Base-by-base conservation (phyloP, 2,113 vertebrate species). In the Lophura nycthemera region DNA sequence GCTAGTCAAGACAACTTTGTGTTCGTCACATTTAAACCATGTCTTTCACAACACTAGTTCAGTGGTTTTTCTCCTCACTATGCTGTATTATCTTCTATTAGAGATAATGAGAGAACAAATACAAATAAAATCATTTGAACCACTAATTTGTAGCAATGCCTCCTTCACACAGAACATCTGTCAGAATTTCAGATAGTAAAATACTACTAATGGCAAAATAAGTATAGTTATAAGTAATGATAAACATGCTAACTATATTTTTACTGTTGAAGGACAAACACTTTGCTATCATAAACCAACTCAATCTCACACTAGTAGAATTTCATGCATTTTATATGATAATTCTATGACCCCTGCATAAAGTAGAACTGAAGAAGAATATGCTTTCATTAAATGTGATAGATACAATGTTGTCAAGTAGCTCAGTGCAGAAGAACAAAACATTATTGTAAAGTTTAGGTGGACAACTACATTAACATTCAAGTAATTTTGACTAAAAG, bases 41-140 rank as follows among this genome's bases (percentile, higher is more conserved):
- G 29, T 92, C 11, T 84, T 81, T 88, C 48, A 60, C 22, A 92
- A 74, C 16, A 56, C 2, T 34, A 45, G 8, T 61, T 86, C 57
- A 92, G 88, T 9, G 43, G 40, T 40, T 2, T 15, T 82, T 74
- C n/a, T 3, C 30, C 24, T 22, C 20, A 54, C 36, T 70, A 66
- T n/a, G 34, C 42, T 56, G 30, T 83, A 59, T 81, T 63, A 88
- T 54, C 2, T 6, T 42, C n/a, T 87, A 78, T 80, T 72, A 70
- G 32, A 89, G 47, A 83, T 43, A 95, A 93, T 56, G 83, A 96
- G 90, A 91, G 43, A 91, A 86, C n/a, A 93, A 90, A 89, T 80
- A 90, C 11, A 94, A 92, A 91, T 73, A 92, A 86, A 91, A 48
- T 47, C 12, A 80, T 63, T 81, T 93, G 86, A 88, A 72, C 57